Conservation (phyloP, 2,113 vertebrate species). For the Cisticola juncidis region DNA sequence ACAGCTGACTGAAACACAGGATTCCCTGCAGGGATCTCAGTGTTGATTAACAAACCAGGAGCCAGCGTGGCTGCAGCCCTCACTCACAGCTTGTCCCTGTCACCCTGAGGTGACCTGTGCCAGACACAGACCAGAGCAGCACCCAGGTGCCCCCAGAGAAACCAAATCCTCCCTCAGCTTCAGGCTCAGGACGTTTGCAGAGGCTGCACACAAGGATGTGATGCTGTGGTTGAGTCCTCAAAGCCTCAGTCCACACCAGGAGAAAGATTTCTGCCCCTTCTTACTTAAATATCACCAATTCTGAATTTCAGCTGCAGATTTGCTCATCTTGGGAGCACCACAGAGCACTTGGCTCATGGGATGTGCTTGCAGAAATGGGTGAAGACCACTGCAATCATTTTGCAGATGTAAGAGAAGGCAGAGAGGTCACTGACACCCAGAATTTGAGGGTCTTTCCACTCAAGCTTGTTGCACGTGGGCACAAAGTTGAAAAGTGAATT, state of each 20-base stretch:
- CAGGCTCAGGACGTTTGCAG: neutral
- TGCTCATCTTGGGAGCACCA: neutral
- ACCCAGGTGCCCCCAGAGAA: neutral
- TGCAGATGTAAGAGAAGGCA: neutral
- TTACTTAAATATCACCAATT: neutral
- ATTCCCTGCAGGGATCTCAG: neutral
- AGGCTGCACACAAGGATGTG: neutral
- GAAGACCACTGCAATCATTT: neutral
- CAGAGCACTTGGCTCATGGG: neutral
- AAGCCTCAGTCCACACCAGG: neutral
- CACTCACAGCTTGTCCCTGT: neutral
- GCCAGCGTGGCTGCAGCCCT: neutral
- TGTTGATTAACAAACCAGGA: neutral
- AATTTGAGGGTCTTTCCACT: neutral
- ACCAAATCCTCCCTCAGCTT: neutral
- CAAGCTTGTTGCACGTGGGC: fast-evolving
- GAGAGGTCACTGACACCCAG: neutral
- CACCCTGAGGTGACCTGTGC: neutral
- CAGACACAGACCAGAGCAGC: neutral
- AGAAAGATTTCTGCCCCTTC: neutral
- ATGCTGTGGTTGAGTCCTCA: neutral
- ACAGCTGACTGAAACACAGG: neutral
- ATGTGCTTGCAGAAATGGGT: neutral
- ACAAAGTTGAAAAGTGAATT: neutral
- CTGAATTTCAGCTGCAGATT: neutral